A percentile compares a stretch with the other conserved stretches of the same genome.
phyloP scores from a whole-genome alignment of 2,113 vertebrate genomes.

The Scomber japonicus region DNA sequence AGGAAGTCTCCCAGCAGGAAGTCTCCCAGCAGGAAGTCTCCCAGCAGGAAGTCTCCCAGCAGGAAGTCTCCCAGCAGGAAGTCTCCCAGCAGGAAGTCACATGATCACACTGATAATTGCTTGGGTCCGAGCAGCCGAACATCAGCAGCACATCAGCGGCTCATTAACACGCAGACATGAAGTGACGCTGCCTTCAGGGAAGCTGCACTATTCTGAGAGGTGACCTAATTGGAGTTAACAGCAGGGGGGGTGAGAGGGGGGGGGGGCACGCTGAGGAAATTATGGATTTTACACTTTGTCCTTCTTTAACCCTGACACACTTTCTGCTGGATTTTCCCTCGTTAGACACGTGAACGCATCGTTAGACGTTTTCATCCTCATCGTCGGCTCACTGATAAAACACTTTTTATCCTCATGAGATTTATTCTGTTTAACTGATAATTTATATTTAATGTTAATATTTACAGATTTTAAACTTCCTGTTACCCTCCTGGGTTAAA shows the following conservation, averaged over 20 bases:
- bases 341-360: neutral
- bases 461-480: too few species aligned
- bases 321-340: slow-evolving; percentile 42
- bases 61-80: slow-evolving; percentile 17
- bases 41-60: too few species aligned
- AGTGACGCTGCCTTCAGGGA: slow-evolving; percentile 64
- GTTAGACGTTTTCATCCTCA: neutral
- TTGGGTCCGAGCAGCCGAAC: slow-evolving; percentile 36
- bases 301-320: slow-evolving; percentile 77
- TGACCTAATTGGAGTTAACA: slow-evolving; percentile 81
- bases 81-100: slow-evolving; percentile 1
- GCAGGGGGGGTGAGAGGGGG: slow-evolving; percentile 39
- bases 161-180: slow-evolving; percentile 75
- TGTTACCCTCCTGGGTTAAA: too few species aligned
- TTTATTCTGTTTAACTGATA: too few species aligned
- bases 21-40: neutral
- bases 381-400: neutral
- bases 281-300: slow-evolving; percentile 71
- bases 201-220: slow-evolving; percentile 78
- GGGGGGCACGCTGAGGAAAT: slow-evolving; percentile 56
- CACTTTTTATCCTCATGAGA: neutral
- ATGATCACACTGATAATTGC: slow-evolving; percentile 47
- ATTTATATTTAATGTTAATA: too few species aligned
- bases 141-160: slow-evolving; percentile 57
- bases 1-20: slow-evolving; percentile 17